phyloP scores from a whole-genome alignment of 2,113 vertebrate species.

The Thalassarche chlororhynchos region DNA sequence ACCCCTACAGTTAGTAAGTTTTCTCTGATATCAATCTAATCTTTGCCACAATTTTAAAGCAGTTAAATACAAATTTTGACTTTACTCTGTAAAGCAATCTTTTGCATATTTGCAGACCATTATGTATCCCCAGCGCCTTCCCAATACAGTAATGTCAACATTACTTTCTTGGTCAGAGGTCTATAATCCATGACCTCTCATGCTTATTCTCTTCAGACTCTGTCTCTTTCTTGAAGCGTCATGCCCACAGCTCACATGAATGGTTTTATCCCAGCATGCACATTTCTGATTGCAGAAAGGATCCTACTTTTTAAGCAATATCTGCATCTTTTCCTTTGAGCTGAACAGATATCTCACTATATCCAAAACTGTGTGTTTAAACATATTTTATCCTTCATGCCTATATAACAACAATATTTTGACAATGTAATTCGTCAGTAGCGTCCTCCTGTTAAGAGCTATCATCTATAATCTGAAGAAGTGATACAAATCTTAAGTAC shows the following conservation, averaged over 20 bases:
- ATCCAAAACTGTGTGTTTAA: conserved; percentile 71
- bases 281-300: conserved; percentile 1
- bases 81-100: neutral
- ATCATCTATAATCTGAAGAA: conserved; percentile 68
- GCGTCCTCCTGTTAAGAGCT: conserved; percentile 68
- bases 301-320: conserved; percentile 52
- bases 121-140: neutral
- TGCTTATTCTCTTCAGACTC: neutral
- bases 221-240: neutral
- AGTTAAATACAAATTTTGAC: neutral
- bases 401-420: conserved; percentile 72
- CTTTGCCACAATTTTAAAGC: neutral
- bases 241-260: neutral
- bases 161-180: neutral
- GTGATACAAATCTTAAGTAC: conserved; percentile 71
- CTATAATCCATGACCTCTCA: neutral
- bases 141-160: neutral
- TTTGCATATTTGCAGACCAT: neutral
- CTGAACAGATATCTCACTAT: conserved; percentile 65
- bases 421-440: conserved; percentile 72
- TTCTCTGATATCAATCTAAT: neutral
- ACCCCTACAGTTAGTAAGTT: neutral
- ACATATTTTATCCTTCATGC: conserved; percentile 73
- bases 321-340: conserved; percentile 61
- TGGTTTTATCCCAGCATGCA: conserved; percentile 12